These are phyloP conservation scores for Venustoraphidia nigricollis DNA, from an alignment of 2,888 invertebrate species.

Conservation along the genomic window DNA sequence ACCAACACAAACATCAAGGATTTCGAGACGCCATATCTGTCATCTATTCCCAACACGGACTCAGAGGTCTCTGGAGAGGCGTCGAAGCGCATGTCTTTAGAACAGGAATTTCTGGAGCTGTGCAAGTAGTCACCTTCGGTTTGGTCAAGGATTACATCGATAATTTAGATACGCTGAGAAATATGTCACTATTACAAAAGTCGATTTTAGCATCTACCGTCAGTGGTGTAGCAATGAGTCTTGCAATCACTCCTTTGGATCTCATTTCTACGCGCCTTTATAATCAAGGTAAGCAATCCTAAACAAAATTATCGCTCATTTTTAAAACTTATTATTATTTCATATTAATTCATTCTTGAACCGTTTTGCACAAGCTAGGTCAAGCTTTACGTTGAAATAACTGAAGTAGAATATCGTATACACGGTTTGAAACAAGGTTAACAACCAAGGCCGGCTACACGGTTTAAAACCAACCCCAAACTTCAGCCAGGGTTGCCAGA, in stretches of 20 bases:
- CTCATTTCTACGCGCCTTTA: conserved; percentile 74
- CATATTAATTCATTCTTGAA: too few relatives aligned
- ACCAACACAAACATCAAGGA: conserved; percentile 59
- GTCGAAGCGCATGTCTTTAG: conserved; percentile 56
- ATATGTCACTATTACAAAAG: conserved; percentile 33
- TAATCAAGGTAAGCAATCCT: conserved; percentile 55
- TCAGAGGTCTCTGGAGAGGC: conserved; percentile 62
- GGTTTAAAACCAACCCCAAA: too few relatives aligned
- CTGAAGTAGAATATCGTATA: too few relatives aligned
- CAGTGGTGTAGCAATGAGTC: conserved; percentile 58
- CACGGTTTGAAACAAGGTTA: too few relatives aligned
- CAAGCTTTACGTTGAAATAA: too few relatives aligned
- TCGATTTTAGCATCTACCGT: conserved; percentile 55
- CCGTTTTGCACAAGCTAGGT: too few relatives aligned
- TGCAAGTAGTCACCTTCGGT: conserved; percentile 70
- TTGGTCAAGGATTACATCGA: conserved; percentile 35
- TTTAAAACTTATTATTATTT: too few relatives aligned
- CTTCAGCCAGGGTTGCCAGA: too few relatives aligned
- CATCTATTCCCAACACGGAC: conserved; percentile 36
- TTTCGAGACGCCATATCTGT: conserved; percentile 31
- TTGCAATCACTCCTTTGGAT: conserved; percentile 76
- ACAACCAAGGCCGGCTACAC: too few relatives aligned
- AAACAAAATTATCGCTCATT: not conserved
- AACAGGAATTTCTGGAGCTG: conserved; percentile 61
- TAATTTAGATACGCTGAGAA: conserved; percentile 19